These are phyloP conservation scores for Discoglossus pictus DNA, from an alignment of 2,797 vertebrate species.

Conservation along the genomic window DNA sequence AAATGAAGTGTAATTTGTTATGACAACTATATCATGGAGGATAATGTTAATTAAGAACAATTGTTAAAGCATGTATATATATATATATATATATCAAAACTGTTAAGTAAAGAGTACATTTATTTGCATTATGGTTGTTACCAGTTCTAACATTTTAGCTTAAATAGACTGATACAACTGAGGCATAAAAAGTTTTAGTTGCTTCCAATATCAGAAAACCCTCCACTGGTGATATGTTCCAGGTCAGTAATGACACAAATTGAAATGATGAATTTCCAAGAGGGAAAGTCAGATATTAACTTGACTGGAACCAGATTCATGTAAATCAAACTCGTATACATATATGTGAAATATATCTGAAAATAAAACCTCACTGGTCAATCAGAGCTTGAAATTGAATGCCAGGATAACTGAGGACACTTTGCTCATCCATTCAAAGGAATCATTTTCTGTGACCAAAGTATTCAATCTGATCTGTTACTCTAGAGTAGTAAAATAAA, in stretches of 20 bases:
- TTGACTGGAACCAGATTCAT: slow-evolving; percentile 11
- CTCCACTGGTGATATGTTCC: no score
- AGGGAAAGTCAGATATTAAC: slow-evolving; percentile 5
- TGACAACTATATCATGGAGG: no score
- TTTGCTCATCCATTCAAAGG: neutral
- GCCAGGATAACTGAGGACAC: neutral
- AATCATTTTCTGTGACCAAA: slow-evolving; percentile 15
- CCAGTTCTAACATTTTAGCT: no score
- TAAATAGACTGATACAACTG: no score
- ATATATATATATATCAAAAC: no score
- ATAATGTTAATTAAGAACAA: no score
- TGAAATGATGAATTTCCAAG: neutral
- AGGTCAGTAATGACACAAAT: neutral
- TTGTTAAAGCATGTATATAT: no score
- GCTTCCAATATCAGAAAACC: no score
- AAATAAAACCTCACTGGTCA: slow-evolving; percentile 8
- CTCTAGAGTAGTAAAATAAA: neutral
- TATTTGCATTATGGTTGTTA: no score
- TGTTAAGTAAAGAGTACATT: no score
- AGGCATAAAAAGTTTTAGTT: no score
- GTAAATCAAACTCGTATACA: slow-evolving; percentile 9
- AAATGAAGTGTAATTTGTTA: no score
- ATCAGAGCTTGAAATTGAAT: slow-evolving; percentile 28
- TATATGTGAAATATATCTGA: neutral
- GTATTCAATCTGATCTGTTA: slow-evolving; percentile 14